phyloP scores from a whole-genome alignment of 2,113 vertebrate genomes.

The Tachysurus fulvidraco region DNA sequence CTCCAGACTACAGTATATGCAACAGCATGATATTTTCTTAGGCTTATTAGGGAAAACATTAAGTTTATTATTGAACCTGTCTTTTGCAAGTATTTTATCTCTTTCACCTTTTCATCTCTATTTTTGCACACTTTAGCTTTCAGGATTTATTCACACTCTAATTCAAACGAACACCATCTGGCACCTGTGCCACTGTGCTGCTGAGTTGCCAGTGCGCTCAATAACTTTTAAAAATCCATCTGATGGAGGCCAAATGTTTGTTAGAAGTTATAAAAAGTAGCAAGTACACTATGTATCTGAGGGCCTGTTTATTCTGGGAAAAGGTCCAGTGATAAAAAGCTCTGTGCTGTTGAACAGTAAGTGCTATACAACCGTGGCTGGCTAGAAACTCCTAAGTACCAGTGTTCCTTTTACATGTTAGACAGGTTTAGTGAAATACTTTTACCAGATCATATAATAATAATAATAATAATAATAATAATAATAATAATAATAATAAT shows the following conservation, averaged over 20 bases:
- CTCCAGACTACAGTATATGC: neutral
- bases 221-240: neutral
- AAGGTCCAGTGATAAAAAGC: neutral
- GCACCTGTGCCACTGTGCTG: neutral
- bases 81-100: neutral
- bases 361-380: neutral
- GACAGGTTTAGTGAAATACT: neutral
- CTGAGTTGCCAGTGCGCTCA: neutral
- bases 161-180: neutral
- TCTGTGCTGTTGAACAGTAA: neutral
- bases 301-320: neutral
- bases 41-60: neutral
- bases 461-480: no score
- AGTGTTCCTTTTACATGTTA: neutral
- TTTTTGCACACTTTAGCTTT: neutral
- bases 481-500: no score
- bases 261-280: neutral
- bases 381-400: neutral
- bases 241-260: slow-evolving; percentile 18
- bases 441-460: neutral
- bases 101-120: neutral
- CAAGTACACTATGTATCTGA: neutral
- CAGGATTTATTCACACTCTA: neutral
- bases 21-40: neutral
- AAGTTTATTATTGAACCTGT: neutral